Conservation (phyloP, 2,888 invertebrate species). For the Ectemnius cavifrons region DNA sequence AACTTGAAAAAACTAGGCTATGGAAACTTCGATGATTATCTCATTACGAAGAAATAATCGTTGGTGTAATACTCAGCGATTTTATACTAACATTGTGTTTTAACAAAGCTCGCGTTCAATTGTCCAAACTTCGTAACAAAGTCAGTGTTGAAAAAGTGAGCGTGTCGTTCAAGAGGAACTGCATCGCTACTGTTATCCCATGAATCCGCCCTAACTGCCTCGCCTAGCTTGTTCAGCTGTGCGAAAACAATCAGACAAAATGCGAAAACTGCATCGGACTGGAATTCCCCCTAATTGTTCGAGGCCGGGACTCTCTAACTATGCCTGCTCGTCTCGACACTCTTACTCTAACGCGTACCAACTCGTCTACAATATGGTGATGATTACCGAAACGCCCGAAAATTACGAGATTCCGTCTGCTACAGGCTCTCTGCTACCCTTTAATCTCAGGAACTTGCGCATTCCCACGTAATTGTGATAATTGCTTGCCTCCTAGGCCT, state of each 20-base stretch:
- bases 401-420: constrained; percentile 17
- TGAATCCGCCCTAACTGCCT: constrained; percentile 64
- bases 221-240: constrained; percentile 53
- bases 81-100: too few species aligned
- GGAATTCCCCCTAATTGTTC: constrained; percentile 71
- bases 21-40: too few species aligned
- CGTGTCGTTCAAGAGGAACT: too few species aligned
- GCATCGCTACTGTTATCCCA: constrained; percentile 49
- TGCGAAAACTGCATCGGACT: constrained; percentile 71
- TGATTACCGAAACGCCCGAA: constrained; percentile 55
- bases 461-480: constrained; percentile 26
- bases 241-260: constrained; percentile 69
- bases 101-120: too few species aligned
- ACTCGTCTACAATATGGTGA: constrained; percentile 55
- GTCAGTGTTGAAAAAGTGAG: too few species aligned
- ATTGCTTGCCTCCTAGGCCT: constrained; percentile 32
- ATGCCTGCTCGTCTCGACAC: constrained; percentile 11
- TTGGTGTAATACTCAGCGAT: too few species aligned
- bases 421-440: constrained; percentile 18
- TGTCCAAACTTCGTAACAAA: too few species aligned
- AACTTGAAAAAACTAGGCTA: too few species aligned
- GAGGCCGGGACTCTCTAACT: constrained; percentile 30
- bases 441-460: constrained; percentile 6
- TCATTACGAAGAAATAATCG: too few species aligned
- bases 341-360: constrained; percentile 1